Conservation (phyloP, 1,140 invertebrate genomes). For the Vanessa tameamea region DNA sequence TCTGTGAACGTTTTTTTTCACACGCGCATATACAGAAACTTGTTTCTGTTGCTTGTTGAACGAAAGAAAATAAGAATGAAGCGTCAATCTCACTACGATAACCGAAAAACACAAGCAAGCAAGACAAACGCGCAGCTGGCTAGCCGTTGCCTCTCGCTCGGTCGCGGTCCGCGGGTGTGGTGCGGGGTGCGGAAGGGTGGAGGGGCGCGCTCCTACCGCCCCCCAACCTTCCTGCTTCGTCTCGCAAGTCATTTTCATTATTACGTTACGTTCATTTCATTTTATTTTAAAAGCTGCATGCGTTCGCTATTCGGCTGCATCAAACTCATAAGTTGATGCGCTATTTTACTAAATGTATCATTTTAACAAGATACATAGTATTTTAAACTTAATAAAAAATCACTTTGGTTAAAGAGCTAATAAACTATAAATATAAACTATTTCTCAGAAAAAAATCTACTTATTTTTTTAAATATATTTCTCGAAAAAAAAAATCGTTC, state of each 20-base stretch:
- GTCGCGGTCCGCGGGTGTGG: slow-evolving; percentile 58
- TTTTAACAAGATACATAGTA: neutral
- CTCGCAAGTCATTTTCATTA: slow-evolving; percentile 75
- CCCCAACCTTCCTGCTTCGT: slow-evolving; percentile 67
- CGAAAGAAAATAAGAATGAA: slow-evolving; percentile 63
- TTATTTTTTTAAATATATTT: too few species aligned
- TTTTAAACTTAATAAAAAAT: too few species aligned
- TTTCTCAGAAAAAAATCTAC: too few species aligned
- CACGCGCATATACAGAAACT: slow-evolving; percentile 61
- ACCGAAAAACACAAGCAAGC: slow-evolving; percentile 75
- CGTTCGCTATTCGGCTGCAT: slow-evolving; percentile 6
- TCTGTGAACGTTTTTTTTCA: slow-evolving; percentile 52
- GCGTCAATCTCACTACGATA: slow-evolving; percentile 72
- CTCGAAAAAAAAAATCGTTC: too few species aligned
- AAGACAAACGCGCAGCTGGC: slow-evolving; percentile 71
- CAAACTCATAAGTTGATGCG: neutral
- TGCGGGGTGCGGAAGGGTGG: slow-evolving; percentile 61
- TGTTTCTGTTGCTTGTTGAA: slow-evolving; percentile 49
- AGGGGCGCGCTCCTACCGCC: slow-evolving; percentile 59
- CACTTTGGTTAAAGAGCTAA: too few species aligned
- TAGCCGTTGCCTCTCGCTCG: slow-evolving; percentile 71
- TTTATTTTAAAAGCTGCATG: slow-evolving; percentile 53
- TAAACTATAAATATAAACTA: too few species aligned
- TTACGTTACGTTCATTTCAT: slow-evolving; percentile 71
- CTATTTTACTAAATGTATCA: neutral